Conservation (phyloP, 64 coral and sea anemone genomes). For the Montipora cactus region DNA sequence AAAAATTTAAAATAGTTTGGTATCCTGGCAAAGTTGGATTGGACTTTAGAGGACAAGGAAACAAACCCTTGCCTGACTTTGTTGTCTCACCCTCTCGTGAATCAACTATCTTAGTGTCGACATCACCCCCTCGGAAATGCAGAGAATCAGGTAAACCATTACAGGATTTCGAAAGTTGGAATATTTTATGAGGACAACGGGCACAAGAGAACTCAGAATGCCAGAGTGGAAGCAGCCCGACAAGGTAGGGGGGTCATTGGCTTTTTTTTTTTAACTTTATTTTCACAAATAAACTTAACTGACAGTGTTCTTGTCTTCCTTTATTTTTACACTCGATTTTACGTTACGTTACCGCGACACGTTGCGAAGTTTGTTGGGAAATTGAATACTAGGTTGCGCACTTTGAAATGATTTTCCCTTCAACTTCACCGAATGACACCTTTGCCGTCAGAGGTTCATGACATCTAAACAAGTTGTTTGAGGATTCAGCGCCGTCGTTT, state of each 20-base stretch:
- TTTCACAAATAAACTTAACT: too few species aligned
- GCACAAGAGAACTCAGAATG: background rate
- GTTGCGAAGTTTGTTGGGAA: too few species aligned
- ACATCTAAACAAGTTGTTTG: too few species aligned
- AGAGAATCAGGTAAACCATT: background rate
- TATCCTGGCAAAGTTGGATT: background rate
- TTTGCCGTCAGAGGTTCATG: too few species aligned
- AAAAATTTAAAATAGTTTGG: background rate
- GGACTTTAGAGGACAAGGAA: background rate
- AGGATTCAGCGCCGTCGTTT: too few species aligned
- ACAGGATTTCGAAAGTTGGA: background rate
- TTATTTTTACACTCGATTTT: too few species aligned
- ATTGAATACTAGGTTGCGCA: too few species aligned
- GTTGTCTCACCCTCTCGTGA: background rate
- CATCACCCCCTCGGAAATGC: background rate
- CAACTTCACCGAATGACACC: too few species aligned
- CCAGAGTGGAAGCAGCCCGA: background rate
- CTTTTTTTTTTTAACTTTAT: background rate
- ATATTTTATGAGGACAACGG: slow-evolving; percentile 3
- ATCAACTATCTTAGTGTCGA: background rate
- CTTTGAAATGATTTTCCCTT: too few species aligned
- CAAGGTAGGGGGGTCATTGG: background rate
- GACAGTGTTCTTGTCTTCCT: too few species aligned
- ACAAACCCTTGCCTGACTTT: background rate
- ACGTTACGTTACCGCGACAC: too few species aligned